Base-by-base conservation (phyloP, 2,113 vertebrate species). In the Cyprinodon variegatus region DNA sequence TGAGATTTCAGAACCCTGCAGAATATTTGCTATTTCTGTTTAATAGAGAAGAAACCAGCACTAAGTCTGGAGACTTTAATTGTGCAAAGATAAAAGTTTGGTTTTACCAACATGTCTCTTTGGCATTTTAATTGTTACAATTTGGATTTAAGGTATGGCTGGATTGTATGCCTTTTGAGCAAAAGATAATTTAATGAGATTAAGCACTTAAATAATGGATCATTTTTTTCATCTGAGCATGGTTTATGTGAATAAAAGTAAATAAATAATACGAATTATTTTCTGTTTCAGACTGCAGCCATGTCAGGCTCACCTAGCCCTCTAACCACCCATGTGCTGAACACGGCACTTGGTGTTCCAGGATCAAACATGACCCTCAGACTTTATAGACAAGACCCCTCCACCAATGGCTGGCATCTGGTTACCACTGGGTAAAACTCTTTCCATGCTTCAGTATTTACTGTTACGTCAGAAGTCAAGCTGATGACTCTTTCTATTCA, bases 311-410 rank as follows among this genome's bases (percentile, higher is more conserved):
- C 86, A 38, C 63, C 78, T 0, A 93, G 93, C 79, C 93, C 92
- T 3, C 86, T 95, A 50, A 94, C 92, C 70, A 95, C 92, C 20
- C 94, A 95, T 65, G 94, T 95, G 61, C 83, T 95, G 38, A 94
- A 95, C 85, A 93, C 84, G 57, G 92, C 84, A 0, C 62, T 59
- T 17, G 94, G 94, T 0, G 64, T 93, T 67, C 94, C 94, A 64
- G 94, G 88, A 12, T 91, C 93, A 1, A 88, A 90, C 62, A 85
- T 95, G 83, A 63, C 78, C 72, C 76, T 95, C 66, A 87, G 72
- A 50, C 91, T 95, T 36, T 78, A 91, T 69, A 85, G 63, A 62
- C 86, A 91, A 74, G 90, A 93, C 15, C 74, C 88, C 0, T 61
- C 66, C 20, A 81, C 86, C 68, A 72, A 81, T 12, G 57, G 48